Base-by-base conservation (phyloP, 2,113 vertebrate genomes). In the Sprattus sprattus region DNA sequence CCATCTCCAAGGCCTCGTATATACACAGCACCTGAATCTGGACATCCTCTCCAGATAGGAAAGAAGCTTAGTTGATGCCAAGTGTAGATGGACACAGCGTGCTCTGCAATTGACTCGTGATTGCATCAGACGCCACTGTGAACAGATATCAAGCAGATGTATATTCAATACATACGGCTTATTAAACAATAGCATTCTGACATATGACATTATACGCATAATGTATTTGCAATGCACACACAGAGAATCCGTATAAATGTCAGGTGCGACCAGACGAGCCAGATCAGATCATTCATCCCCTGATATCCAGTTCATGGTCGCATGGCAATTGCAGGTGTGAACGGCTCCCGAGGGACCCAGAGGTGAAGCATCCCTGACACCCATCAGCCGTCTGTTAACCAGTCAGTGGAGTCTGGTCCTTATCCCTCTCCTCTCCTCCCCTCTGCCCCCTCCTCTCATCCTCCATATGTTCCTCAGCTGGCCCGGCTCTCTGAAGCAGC, bases 401-500 rank as follows among this genome's bases (percentile, higher is more conserved):
- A 5, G 57, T 64, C 57, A n/a, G 22, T 9, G 2, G 22, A n/a
- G 57, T 2, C 57, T 10, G 57, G 57, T 25, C 57, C 22, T 6
- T 3, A 2, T 4, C 54, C 54, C 4, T 8, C 20, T 0, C n/a
- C 57, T n/a, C 57, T 6, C 18, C 18, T 4, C 54, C 54, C 54
- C 20, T 5, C 20, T 22, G 1, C 54, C 4, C 4, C 22, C 20
- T 0, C n/a, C 57, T n/a, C 57, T 6, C 22, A 1, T 25, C 52
- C 15, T 71, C 49, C 83, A 84, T 64, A 45, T 84, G 83, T 7
- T 78, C 46, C 52, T 84, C 64, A 50, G 16, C 82, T 85, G 3
- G n/a, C 10, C 32, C 25, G 71, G 46, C 60, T 82, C 44, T 82
- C 32, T 39, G 3, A 81, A 25, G 64, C 45, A n/a, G n/a, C 64